Base-by-base conservation (phyloP, 2,797 vertebrate genomes). In the Darevskia nairensis region DNA sequence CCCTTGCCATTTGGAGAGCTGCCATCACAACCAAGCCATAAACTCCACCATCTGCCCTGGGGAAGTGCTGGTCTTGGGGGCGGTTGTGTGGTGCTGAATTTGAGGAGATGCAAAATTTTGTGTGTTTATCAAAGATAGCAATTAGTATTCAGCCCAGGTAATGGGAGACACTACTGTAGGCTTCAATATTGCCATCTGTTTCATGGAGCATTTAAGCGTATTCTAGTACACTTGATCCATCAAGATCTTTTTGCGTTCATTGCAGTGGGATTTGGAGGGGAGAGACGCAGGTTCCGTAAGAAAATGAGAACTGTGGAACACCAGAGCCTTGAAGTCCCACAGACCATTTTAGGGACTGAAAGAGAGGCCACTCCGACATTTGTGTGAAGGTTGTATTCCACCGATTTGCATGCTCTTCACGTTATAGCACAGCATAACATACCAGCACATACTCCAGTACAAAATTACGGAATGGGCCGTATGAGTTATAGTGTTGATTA, bases 401-500 rank as follows among this genome's bases (percentile, higher is more conserved):
- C 5, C 23, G 86, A 80, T 87, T 68, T 59, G 64, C 1, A 46
- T 66, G 41, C 66, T 1, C 55, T 4, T 81, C 8, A 46, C 50
- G 76, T 39, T 88, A 1, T 10, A 71, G 78, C 46, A 32, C 5
- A 92, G 81, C 91, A 89, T 78, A 92, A 89, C 72, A 88, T 84
- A 94, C 90, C 93, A 96, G 95, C 94, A 91, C 80, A 79, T 74
- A 41, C 19, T 75, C 55, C 4, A 29, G 39, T 79, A 39, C 55
- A 88, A 89, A 89, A 76, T 61, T 1, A 17, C 46, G 69, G 25
- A 80, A 35, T 80, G 82, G 85, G 80, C 80, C 94, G 87, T 76
- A 71, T 64, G 46, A 85, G 76, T 83, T 92, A 39, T 55, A 46
- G 76, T 80, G 77, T 10, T 75, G 88, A 84, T 89, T 88, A 82